Evolutionary conservation across 2,888 invertebrate genomes (phyloP).

Genomic region (Himalopsyche kuldschensis): DNA sequence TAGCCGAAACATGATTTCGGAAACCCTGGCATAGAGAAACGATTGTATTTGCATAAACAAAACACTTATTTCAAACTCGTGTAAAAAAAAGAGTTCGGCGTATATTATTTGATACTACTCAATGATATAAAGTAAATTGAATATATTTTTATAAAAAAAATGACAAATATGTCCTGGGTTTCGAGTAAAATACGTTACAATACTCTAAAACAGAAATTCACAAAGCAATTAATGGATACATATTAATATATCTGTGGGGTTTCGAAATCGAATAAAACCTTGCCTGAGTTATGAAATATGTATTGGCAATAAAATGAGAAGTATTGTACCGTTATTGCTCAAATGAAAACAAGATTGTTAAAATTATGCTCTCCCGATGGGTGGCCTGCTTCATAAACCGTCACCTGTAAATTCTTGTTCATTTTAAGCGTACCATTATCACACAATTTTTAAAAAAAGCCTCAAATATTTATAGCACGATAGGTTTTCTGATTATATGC

Average conservation of each 20-base stretch:
- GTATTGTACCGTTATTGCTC: not conserved
- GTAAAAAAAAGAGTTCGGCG: too few relatives aligned
- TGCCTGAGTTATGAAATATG: not conserved
- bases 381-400: not conserved
- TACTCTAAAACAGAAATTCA: too few relatives aligned
- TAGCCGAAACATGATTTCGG: too few relatives aligned
- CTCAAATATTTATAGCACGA: not conserved
- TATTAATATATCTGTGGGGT: not conserved
- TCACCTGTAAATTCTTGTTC: not conserved
- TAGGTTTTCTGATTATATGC: not conserved
- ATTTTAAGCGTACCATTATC: not conserved
- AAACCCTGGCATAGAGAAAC: too few relatives aligned
- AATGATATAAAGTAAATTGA: too few relatives aligned
- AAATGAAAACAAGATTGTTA: not conserved
- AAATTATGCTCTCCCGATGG: not conserved
- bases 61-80: too few relatives aligned
- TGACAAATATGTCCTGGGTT: too few relatives aligned
- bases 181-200: too few relatives aligned
- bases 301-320: not conserved
- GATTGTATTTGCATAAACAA: too few relatives aligned
- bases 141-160: too few relatives aligned
- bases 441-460: not conserved
- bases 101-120: too few relatives aligned
- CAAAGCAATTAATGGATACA: not conserved
- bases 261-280: not conserved